These are phyloP conservation scores for Sebastes goodei DNA, from an alignment of 2,797 vertebrate species.

Conservation along the genomic window DNA sequence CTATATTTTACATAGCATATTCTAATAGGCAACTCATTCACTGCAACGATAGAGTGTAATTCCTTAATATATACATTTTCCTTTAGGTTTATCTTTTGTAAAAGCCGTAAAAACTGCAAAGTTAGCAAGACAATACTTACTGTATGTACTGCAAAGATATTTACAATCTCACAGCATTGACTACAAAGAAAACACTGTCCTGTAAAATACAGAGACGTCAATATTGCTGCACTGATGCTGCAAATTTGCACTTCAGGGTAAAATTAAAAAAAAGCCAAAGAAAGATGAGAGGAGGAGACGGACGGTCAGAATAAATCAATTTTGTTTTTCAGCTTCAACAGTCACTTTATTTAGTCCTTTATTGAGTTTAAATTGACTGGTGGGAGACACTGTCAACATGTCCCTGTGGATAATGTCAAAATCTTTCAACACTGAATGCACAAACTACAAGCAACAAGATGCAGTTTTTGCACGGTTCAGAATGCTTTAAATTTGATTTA, in stretches of 20 bases:
- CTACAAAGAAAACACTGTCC: background rate
- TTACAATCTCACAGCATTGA: background rate
- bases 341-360: constrained; percentile 35
- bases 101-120: background rate
- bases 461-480: background rate
- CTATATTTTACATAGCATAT: no score
- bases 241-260: background rate
- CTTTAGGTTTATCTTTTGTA: background rate
- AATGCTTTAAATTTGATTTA: constrained; percentile 8
- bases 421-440: background rate
- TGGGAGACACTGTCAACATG: constrained; percentile 24
- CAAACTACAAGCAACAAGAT: constrained; percentile 4
- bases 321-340: constrained; percentile 19
- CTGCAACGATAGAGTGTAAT: background rate
- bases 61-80: background rate
- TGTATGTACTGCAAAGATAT: background rate
- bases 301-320: constrained; percentile 55
- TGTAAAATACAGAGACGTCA: background rate
- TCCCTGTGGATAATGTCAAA: constrained; percentile 21
- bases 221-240: background rate
- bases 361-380: constrained; percentile 39
- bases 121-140: background rate
- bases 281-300: constrained; percentile 18
- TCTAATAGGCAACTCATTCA: no score
- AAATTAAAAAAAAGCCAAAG: background rate